Base-by-base conservation (phyloP, 2,797 vertebrate species). In the Gallinago solitaria region DNA sequence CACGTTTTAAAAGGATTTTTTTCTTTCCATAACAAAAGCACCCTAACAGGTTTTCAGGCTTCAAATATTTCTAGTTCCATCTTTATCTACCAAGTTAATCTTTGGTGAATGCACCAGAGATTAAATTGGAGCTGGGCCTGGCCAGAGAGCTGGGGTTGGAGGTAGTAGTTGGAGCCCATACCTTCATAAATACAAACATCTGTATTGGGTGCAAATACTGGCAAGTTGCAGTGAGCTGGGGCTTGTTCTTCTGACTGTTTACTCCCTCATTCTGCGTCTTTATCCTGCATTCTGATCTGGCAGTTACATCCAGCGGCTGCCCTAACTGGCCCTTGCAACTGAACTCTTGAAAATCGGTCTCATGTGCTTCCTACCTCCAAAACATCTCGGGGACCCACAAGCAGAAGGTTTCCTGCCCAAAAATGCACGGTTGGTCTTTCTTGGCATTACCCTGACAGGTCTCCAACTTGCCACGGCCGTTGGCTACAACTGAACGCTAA, bases 271-370 rank as follows among this genome's bases (percentile, higher is more conserved):
- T 47, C 84, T 71, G 56, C 9, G 15, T 60, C 83, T 91, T 96
- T 95, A 94, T 96, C 94, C 95, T 90, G 86, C 93, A 78, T 95
- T 95, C 94, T 96, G 90, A 96, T 96, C 95, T 97, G 92, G 81
- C 88, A 95, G 95, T 93, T 95, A 83, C 73, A 81, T 93, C 93
- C 95, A 94, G 92, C 0, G 47, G 90, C 95, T 95, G 96, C 95
- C 93, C 87, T 17, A 82, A 90, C 93, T 92, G 93, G 96, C 94
- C 95, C 86, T 93, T 93, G 88, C 67, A 95, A 82, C 88, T 9
- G 19, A 96, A 78, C 83, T 32, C 90, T 23, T 24, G 60, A n/a
- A 87, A 59, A 39, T 79, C 12, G 0, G 41, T 23, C 73, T 87
- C 19, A 12, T 79, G 85, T 43, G 63, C 47, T 90, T 87, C 88